phyloP scores from a whole-genome alignment of 2,113 vertebrate species.

The Montifringilla adamsi region DNA sequence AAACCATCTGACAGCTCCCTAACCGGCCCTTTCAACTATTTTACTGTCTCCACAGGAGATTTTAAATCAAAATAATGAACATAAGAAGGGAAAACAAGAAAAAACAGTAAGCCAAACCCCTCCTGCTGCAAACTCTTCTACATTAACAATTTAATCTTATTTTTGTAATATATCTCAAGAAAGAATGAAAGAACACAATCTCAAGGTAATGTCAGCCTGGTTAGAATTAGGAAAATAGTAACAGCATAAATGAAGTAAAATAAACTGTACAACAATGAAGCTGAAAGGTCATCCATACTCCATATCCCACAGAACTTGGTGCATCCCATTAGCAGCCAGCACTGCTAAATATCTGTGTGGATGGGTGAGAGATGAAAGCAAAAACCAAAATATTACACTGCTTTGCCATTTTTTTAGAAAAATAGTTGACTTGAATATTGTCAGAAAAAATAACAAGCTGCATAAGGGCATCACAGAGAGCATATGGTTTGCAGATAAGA shows the following conservation, averaged over 20 bases:
- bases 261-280: background rate
- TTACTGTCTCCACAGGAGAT: background rate
- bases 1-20: background rate
- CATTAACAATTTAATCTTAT: background rate
- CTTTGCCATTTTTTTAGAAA: background rate
- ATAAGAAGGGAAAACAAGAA: background rate
- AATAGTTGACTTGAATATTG: background rate
- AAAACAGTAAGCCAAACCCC: background rate
- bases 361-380: background rate
- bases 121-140: background rate
- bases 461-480: background rate
- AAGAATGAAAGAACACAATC: background rate
- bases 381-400: background rate
- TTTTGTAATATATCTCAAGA: background rate
- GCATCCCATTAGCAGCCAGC: background rate
- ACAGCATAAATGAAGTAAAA: background rate
- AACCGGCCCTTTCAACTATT: background rate
- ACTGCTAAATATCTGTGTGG: background rate
- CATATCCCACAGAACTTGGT: background rate
- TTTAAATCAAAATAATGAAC: background rate
- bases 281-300: background rate
- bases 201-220: background rate
- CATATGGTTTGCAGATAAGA: constrained; percentile 26
- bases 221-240: background rate
- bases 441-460: background rate